These are phyloP conservation scores for Lerista edwardsae DNA, from an alignment of 2,797 vertebrate genomes.

Conservation along the genomic window DNA sequence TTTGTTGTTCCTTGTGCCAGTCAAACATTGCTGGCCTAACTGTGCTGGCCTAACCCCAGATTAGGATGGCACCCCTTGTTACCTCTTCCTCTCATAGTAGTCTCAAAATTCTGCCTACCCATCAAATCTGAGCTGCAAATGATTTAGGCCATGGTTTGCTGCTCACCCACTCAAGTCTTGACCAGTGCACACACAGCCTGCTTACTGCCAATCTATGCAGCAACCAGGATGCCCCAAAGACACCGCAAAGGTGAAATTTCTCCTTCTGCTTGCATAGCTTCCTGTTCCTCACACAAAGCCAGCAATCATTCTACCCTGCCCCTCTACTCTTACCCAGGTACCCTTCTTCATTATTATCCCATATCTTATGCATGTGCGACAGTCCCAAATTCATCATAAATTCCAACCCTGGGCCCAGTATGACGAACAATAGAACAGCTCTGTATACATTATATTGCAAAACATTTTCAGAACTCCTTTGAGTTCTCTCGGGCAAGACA, in stretches of 20 bases:
- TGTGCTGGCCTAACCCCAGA: too few relatives aligned
- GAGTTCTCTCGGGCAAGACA: background rate
- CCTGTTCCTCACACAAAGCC: background rate
- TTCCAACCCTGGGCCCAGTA: background rate
- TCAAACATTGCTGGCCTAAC: too few relatives aligned
- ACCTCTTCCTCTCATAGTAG: too few relatives aligned
- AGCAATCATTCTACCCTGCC: background rate
- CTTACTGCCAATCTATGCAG: background rate
- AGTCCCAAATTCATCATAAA: background rate
- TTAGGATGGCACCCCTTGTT: too few relatives aligned
- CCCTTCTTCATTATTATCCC: too few relatives aligned
- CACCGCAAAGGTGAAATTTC: background rate
- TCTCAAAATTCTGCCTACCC: background rate
- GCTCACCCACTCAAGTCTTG: background rate
- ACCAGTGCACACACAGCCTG: background rate
- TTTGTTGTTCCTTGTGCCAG: too few relatives aligned
- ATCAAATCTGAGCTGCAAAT: background rate
- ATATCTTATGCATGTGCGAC: background rate
- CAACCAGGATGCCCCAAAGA: background rate
- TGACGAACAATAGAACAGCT: background rate
- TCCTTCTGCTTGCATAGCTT: background rate
- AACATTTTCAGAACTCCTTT: background rate
- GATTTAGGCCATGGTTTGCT: background rate
- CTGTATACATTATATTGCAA: background rate
- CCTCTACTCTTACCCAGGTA: background rate